Conservation (phyloP, 2,113 vertebrate species). For the Siniperca chuatsi region DNA sequence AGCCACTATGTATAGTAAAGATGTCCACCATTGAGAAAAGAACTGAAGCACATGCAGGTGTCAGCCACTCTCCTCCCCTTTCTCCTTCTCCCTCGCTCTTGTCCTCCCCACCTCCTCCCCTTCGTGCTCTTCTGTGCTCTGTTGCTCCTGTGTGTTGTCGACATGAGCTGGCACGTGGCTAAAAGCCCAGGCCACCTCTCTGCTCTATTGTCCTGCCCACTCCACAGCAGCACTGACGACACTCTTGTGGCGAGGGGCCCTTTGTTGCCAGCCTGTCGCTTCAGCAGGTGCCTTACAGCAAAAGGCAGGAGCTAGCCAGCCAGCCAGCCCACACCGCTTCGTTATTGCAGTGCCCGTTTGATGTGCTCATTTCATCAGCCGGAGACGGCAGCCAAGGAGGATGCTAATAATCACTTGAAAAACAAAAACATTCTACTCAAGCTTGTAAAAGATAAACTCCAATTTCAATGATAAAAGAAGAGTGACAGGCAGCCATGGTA, state of each 20-base stretch:
- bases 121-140: slow-evolving; percentile 49
- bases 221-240: slow-evolving; percentile 69
- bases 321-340: slow-evolving; percentile 49
- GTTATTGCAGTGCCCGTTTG: slow-evolving; percentile 80
- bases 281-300: slow-evolving; percentile 84
- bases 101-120: slow-evolving; percentile 50
- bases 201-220: slow-evolving; percentile 78
- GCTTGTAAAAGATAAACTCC: slow-evolving; percentile 82
- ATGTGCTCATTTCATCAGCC: slow-evolving; percentile 78
- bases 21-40: slow-evolving; percentile 52
- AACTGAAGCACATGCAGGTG: slow-evolving; percentile 82
- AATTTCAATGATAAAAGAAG: slow-evolving; percentile 84
- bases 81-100: slow-evolving; percentile 51
- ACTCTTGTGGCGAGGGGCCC: slow-evolving; percentile 64
- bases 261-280: slow-evolving; percentile 82
- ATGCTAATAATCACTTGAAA: slow-evolving; percentile 83
- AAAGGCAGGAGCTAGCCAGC: slow-evolving; percentile 76
- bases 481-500: slow-evolving; percentile 71
- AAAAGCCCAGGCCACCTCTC: slow-evolving; percentile 79
- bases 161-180: slow-evolving; percentile 80
- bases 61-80: slow-evolving; percentile 47
- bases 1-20: slow-evolving; percentile 22
- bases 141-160: slow-evolving; percentile 58
- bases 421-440: slow-evolving; percentile 78
- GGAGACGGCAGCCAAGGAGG: slow-evolving; percentile 70